A percentile compares a stretch with the other conserved stretches of the same genome.
Conservation (phyloP, 1,140 invertebrate genomes). For the Megathymus violae region DNA sequence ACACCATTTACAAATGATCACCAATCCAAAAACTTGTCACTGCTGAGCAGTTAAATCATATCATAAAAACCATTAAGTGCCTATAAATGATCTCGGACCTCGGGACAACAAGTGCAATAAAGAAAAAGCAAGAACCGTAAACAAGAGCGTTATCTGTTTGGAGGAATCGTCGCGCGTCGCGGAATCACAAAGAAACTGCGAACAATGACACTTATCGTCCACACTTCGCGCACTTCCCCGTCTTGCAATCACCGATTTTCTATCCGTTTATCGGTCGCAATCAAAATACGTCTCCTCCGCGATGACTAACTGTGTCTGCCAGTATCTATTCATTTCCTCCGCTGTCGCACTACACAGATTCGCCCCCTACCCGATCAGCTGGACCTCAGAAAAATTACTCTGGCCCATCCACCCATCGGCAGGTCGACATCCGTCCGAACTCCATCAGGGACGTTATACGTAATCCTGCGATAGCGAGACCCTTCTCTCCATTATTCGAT, state of each 20-base stretch:
- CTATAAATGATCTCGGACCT: constrained; percentile 35
- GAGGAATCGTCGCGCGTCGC: constrained; percentile 61
- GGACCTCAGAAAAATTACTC: constrained; percentile 56
- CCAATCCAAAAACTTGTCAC: constrained; percentile 1
- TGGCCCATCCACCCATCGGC: constrained; percentile 31
- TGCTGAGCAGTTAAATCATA: constrained; percentile 25
- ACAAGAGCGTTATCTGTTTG: constrained; percentile 70
- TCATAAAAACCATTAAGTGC: constrained; percentile 36
- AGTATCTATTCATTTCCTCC: constrained; percentile 72
- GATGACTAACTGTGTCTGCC: constrained; percentile 78
- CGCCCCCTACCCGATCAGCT: constrained; percentile 74
- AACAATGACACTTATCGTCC: constrained; percentile 66
- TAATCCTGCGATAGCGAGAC: constrained; percentile 51
- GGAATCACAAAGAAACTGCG: constrained; percentile 77
- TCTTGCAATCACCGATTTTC: constrained; percentile 53
- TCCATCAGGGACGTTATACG: constrained; percentile 32
- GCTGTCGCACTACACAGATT: constrained; percentile 56
- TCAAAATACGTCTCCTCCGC: constrained; percentile 64
- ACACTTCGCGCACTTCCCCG: constrained; percentile 55
- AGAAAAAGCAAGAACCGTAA: constrained; percentile 59
- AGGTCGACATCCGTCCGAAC: constrained; percentile 28
- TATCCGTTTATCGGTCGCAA: constrained; percentile 54
- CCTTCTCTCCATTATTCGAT: constrained; percentile 69
- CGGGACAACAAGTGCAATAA: constrained; percentile 52
- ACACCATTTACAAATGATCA: constrained; percentile 62